Evolutionary conservation across 1,140 invertebrate species (phyloP), one percentile per base, ranked within the genome.

Genomic region (Augochlora pura): DNA sequence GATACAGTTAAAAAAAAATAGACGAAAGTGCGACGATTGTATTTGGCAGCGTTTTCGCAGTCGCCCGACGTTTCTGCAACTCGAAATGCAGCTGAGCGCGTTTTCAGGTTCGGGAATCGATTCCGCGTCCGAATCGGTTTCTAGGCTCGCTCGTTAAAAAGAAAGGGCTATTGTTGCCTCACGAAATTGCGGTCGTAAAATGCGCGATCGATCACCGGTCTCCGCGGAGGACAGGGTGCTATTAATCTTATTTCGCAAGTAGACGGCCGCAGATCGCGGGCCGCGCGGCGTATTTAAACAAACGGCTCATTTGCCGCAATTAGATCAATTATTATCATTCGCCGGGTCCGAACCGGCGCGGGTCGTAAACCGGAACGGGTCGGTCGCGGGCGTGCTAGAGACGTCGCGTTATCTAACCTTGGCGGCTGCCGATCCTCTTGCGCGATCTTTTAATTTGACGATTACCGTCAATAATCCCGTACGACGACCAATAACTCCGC

Each of bases 271-370:
- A 21, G 72, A 67, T 82, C 80, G 64, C 80, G 54, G 68, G 63
- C 57, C 46, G 67, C 25, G 54, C 54, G 42, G 25, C 49, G 69
- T 49, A 62, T 82, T 63, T 76, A 71, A 75, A 54, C 54, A 57
- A 70, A 66, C 77, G 66, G 64, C 57, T 77, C 67, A 68, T 82
- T 77, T 70, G 63, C 59, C 80, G 75, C 80, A 83, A 82, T 78
- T 83, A 83, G 82, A 70, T 82, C 80, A 82, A 83, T 82, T 82
- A 77, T 82, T 82, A 82, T 82, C 80, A 62, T 83, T 82, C 46
- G 54, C 32, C 32, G 66, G 74, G 62, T 23, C 68, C 7, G n/a
- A n/a, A n/a, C n/a, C n/a, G n/a, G n/a, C n/a, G n/a, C n/a, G n/a
- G n/a, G n/a, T n/a, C n/a, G n/a, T n/a, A n/a, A n/a, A n/a, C n/a